Evolutionary conservation across 2,797 vertebrate species (phyloP), one percentile per base, ranked within the genome.

Genomic region (Betta splendens): DNA sequence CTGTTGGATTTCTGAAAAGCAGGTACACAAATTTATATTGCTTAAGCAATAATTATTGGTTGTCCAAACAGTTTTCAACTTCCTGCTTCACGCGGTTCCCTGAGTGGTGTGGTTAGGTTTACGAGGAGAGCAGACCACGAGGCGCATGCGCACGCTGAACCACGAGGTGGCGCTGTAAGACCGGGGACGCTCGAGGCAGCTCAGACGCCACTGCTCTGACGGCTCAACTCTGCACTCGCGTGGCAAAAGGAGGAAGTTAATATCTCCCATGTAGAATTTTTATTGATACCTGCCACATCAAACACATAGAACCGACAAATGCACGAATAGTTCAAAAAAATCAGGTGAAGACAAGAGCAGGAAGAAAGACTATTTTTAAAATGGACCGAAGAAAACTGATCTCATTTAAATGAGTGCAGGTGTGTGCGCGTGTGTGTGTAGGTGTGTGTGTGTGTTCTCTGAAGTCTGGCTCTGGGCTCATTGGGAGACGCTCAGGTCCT

Each of bases 381-480:
- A 51, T 16, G 13, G 31, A 63, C n/a, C 28, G 20, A 44, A 59
- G n/a, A 7, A 64, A 57, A 50, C 43, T 12, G 18, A 59, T 18
- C n/a, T 7, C 49, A 60, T 28, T 15, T 10, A 21, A 47, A 21
- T 40, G 62, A n/a, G n/a, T n/a, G n/a, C 62, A 26, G 43, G 20
- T 32, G 56, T 28, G 44, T 49, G 60, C 72, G 42, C 77, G 53
- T 59, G 44, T 35, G 62, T 51, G 67, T 57, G 50, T 54, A 58
- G 44, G 59, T 69, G 65, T 76, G 47, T 52, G 10, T 56, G 33
- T 52, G 63, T 67, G 59, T 77, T 77, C 87, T 92, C 85, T 92
- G 91, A 92, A 89, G 89, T 90, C 85, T 84, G 84, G 89, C 90
- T 89, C 76, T 79, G 83, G 79, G 84, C 84, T 84, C 69, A 58